Conservation (phyloP, 1,140 invertebrate species). For the Drosophila sulfurigaster region DNA sequence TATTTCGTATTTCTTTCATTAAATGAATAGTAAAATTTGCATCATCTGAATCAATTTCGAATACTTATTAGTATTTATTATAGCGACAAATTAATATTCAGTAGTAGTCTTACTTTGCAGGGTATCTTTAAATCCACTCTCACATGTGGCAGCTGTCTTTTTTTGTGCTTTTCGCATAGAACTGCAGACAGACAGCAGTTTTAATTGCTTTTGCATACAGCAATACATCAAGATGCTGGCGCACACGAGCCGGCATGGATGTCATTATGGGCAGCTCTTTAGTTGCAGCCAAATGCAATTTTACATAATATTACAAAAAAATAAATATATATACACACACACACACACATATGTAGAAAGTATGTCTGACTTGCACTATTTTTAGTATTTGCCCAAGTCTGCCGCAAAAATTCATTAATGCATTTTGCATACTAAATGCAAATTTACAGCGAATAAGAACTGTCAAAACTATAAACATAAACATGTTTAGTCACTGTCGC, state of each 20-base stretch:
- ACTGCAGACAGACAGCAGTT: slow-evolving; percentile 78
- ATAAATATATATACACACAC: slow-evolving; percentile 15
- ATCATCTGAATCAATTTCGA: too few relatives aligned
- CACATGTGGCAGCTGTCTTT: neutral
- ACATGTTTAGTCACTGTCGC: slow-evolving; percentile 55
- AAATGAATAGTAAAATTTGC: too few relatives aligned
- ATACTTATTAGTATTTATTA: too few relatives aligned
- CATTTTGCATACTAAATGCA: slow-evolving; percentile 55
- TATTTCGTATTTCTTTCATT: too few relatives aligned
- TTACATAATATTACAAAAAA: slow-evolving; percentile 65
- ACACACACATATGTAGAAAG: slow-evolving; percentile 15
- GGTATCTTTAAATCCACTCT: slow-evolving; percentile 9
- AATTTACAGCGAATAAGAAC: slow-evolving; percentile 36
- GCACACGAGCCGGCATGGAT: slow-evolving; percentile 65
- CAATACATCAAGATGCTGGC: slow-evolving; percentile 76
- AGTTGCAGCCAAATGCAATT: slow-evolving; percentile 72
- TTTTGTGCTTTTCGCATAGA: slow-evolving; percentile 25
- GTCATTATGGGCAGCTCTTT: slow-evolving; percentile 74
- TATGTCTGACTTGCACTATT: slow-evolving; percentile 78
- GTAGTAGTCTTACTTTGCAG: neutral
- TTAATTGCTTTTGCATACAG: slow-evolving; percentile 84
- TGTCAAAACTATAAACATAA: slow-evolving; percentile 61
- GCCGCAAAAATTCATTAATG: slow-evolving; percentile 61
- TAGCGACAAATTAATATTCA: too few relatives aligned
- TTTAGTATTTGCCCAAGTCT: slow-evolving; percentile 71